Percentiles rank a stretch among this genome's conserved stretches.
Evolutionary conservation across 1,140 invertebrate species (phyloP).

Genomic region (Intoshia linei): DNA sequence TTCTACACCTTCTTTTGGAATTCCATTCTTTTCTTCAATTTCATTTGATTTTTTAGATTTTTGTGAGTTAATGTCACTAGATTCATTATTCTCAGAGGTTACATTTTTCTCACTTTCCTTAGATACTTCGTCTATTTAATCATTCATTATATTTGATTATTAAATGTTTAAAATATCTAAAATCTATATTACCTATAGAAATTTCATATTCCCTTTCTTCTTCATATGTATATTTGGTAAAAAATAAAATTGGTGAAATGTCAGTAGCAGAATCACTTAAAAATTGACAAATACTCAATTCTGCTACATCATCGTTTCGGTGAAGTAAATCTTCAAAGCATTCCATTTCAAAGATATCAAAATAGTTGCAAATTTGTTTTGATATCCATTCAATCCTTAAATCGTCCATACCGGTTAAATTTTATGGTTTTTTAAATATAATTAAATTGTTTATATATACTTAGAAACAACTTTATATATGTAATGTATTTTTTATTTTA

Average conservation of each 20-base stretch:
- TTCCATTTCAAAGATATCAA: conserved; percentile 14
- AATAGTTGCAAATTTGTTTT: conserved; percentile 13
- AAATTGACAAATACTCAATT: conserved; percentile 17
- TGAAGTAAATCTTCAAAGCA: conserved; percentile 22
- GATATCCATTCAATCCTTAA: conserved; percentile 20
- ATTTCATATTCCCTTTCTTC: conserved; percentile 22
- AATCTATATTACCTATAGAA: background rate
- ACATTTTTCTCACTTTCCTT: background rate
- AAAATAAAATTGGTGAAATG: conserved; percentile 15
- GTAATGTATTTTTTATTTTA: too few relatives aligned
- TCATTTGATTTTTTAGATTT: background rate
- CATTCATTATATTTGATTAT: background rate
- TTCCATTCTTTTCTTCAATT: background rate
- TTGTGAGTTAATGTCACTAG: background rate
- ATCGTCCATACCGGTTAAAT: too few relatives aligned
- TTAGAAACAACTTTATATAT: too few relatives aligned
- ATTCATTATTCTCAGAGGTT: background rate
- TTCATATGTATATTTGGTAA: conserved; percentile 18
- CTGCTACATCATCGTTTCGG: conserved; percentile 16
- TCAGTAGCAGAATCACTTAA: conserved; percentile 22
- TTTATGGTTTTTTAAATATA: too few relatives aligned
- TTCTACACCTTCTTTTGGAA: background rate
- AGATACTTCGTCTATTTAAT: background rate
- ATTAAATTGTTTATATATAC: too few relatives aligned
- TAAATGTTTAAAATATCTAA: background rate